Evolutionary conservation across 2,113 vertebrate genomes (phyloP).

Genomic region (Solenodon paradoxus): DNA sequence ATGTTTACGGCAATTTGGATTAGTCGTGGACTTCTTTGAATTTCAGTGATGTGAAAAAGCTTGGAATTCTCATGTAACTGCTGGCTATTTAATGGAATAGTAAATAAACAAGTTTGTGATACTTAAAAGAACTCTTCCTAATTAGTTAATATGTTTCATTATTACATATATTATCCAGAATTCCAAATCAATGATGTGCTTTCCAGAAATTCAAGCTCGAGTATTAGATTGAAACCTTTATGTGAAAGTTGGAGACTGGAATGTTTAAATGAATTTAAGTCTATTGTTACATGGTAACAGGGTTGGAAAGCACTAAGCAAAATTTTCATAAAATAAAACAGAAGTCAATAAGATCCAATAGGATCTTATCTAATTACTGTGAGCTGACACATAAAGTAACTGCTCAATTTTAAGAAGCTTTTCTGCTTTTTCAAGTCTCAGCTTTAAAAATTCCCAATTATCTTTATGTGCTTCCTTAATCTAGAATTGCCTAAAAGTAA

Average conservation of each 20-base stretch:
- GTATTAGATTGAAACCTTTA: neutral
- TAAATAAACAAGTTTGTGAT: neutral
- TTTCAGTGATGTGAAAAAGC: neutral
- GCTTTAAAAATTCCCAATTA: neutral
- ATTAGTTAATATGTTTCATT: neutral
- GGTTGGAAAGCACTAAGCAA: neutral
- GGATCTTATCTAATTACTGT: neutral
- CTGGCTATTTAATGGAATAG: neutral
- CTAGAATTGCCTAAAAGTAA: neutral
- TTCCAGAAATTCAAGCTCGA: slow-evolving; percentile 6
- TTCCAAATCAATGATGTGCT: neutral
- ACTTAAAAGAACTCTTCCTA: neutral
- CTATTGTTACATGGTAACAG: neutral
- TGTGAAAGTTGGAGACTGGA: neutral
- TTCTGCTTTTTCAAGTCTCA: neutral
- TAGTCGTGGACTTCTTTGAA: slow-evolving; percentile 24
- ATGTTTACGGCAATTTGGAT: neutral
- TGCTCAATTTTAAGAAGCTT: neutral
- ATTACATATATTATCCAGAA: neutral
- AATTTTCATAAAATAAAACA: slow-evolving; percentile 23
- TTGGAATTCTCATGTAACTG: neutral
- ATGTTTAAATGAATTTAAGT: neutral
- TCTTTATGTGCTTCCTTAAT: neutral
- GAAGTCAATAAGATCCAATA: neutral
- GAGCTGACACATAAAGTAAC: neutral